Percentiles rank a stretch among this genome's conserved stretches.
Evolutionary conservation across 2,797 vertebrate species (phyloP).

Genomic region (Miichthys miiuy): DNA sequence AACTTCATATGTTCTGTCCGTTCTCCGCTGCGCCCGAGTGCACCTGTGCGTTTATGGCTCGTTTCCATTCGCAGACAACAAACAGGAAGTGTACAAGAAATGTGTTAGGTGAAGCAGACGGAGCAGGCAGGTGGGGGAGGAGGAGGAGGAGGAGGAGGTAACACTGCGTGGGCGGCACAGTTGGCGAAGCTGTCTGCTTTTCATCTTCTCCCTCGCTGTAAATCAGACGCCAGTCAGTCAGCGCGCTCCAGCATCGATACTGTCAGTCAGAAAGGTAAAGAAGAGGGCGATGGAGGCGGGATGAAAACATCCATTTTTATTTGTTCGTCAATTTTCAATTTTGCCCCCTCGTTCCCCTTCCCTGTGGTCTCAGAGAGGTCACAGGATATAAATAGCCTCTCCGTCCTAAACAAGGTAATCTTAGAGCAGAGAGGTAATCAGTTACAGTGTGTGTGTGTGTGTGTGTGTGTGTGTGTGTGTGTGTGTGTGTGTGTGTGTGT

Average conservation of each 20-base stretch:
- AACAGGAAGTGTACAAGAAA: constrained; percentile 46
- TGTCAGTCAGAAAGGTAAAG: neutral
- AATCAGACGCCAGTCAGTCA: constrained; percentile 20
- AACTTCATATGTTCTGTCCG: neutral
- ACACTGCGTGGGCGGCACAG: constrained; percentile 44
- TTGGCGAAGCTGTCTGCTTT: constrained; percentile 50
- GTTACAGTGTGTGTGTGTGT: constrained; percentile 27
- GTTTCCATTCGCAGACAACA: constrained; percentile 9
- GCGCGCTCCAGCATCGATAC: neutral
- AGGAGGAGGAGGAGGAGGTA: constrained; percentile 23
- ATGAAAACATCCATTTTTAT: neutral
- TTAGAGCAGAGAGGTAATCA: constrained; percentile 43
- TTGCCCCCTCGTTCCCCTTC: neutral
- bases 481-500: constrained; percentile 24
- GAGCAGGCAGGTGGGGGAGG: constrained; percentile 60
- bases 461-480: constrained; percentile 12
- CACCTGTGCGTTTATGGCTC: neutral
- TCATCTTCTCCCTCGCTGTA: constrained; percentile 28
- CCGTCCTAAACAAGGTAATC: constrained; percentile 46
- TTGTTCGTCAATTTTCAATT: neutral
- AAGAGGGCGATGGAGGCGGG: neutral
- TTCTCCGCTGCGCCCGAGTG: neutral
- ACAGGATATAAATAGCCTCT: constrained; percentile 50
- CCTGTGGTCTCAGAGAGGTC: constrained; percentile 34
- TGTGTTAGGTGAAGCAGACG: constrained; percentile 55